These are phyloP conservation scores for Vireo griseus DNA, from an alignment of 2,797 vertebrate species.

Conservation along the genomic window DNA sequence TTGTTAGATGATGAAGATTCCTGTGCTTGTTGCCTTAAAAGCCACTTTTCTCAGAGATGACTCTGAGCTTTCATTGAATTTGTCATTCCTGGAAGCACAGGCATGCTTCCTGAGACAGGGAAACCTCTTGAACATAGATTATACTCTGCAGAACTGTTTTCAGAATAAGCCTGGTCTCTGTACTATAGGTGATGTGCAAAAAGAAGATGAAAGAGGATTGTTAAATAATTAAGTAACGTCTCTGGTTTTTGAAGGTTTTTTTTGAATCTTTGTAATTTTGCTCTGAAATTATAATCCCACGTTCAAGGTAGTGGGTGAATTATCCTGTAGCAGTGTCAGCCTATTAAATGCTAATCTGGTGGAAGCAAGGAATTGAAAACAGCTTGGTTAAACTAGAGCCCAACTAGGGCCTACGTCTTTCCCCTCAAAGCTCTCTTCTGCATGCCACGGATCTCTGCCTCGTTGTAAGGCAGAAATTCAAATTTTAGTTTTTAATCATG, in stretches of 20 bases:
- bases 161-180: background rate
- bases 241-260: background rate
- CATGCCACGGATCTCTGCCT: background rate
- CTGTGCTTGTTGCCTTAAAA: background rate
- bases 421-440: background rate
- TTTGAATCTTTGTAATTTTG: background rate
- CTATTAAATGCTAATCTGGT: background rate
- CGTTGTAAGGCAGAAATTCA: background rate
- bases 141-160: background rate
- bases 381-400: background rate
- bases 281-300: background rate
- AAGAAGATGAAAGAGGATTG: background rate
- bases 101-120: background rate
- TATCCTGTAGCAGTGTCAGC: background rate
- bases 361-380: background rate
- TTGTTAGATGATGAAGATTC: background rate
- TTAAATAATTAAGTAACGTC: background rate
- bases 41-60: slow-evolving; percentile 24
- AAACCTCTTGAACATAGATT: slow-evolving; percentile 3
- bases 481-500: background rate
- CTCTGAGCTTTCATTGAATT: background rate
- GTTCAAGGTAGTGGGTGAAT: background rate
- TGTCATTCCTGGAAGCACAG: slow-evolving; percentile 10
- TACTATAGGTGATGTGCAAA: background rate
- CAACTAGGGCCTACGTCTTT: background rate